Conservation (phyloP, 1,140 invertebrate genomes). For the Holcopasites calliopsidis region DNA sequence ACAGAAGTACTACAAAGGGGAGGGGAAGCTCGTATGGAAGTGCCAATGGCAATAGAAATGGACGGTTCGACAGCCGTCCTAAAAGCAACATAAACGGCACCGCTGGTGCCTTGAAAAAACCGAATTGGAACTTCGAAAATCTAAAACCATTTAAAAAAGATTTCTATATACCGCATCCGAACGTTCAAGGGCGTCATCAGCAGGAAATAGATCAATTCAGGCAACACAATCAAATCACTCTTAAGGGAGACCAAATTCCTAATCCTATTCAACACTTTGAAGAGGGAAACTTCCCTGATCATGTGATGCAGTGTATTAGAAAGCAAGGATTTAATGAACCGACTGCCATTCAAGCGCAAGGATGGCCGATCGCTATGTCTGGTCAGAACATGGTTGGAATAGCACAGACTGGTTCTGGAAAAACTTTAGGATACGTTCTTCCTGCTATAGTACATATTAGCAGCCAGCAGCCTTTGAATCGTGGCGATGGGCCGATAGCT, state of each 20-base stretch:
- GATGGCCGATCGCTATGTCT: slow-evolving; percentile 96
- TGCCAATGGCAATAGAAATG: slow-evolving; percentile 68
- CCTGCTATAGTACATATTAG: slow-evolving; percentile 96
- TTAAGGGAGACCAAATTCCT: slow-evolving; percentile 87
- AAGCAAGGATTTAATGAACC: slow-evolving; percentile 92
- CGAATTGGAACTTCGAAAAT: slow-evolving; percentile 88
- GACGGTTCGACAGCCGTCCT: slow-evolving; percentile 71
- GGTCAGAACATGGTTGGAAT: slow-evolving; percentile 97
- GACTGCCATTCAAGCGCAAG: slow-evolving; percentile 94
- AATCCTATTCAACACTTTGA: slow-evolving; percentile 90
- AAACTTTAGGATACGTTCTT: slow-evolving; percentile 91
- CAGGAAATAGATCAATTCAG: slow-evolving; percentile 89
- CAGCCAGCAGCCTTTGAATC: slow-evolving; percentile 89
- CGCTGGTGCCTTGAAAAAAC: slow-evolving; percentile 86
- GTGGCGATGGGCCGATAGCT: slow-evolving; percentile 94
- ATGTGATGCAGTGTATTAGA: slow-evolving; percentile 83
- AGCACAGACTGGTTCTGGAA: slow-evolving; percentile 96
- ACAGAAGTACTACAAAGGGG: slow-evolving; percentile 68
- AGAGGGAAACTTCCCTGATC: slow-evolving; percentile 90
- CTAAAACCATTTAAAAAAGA: slow-evolving; percentile 95
- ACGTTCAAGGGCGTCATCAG: slow-evolving; percentile 84
- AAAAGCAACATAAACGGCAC: slow-evolving; percentile 72
- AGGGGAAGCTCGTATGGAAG: slow-evolving; percentile 65
- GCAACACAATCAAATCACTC: slow-evolving; percentile 89
- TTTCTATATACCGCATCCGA: slow-evolving; percentile 93